phyloP scores from a whole-genome alignment of 2,797 vertebrate genomes.

The Parambassis ranga region DNA sequence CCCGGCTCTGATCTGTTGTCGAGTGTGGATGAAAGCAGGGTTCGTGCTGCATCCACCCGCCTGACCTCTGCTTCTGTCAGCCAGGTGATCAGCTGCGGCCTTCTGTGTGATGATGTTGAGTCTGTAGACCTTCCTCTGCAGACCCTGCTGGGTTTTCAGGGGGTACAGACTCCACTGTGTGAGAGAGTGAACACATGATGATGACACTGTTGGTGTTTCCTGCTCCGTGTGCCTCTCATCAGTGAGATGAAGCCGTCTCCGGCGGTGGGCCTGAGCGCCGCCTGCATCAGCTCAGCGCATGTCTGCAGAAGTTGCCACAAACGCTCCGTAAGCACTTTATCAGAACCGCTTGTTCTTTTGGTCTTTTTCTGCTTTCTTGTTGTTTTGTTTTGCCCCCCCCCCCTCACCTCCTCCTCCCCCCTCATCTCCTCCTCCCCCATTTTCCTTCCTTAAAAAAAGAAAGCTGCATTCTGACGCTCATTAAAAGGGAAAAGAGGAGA shows the following conservation, averaged over 20 bases:
- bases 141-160: no score
- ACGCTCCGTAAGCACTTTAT: constrained; percentile 84
- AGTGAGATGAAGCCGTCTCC: constrained; percentile 53
- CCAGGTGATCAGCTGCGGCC: no score
- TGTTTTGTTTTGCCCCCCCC: constrained; percentile 78
- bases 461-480: constrained; percentile 79
- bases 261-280: constrained; percentile 59
- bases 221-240: constrained; percentile 54
- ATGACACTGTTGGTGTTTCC: background rate
- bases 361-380: constrained; percentile 81
- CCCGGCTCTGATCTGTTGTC: no score
- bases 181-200: no score
- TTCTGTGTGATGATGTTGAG: no score
- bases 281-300: constrained; percentile 70
- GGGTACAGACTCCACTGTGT: no score
- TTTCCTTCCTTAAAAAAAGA: constrained; percentile 53
- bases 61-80: no score
- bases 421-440: constrained; percentile 21
- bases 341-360: constrained; percentile 80
- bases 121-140: no score
- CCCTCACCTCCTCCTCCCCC: constrained; percentile 12
- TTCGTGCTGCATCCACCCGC: no score
- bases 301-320: constrained; percentile 77
- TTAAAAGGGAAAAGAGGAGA: constrained; percentile 78
- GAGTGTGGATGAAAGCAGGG: no score